Evolutionary conservation across 2,113 vertebrate species (phyloP).

Genomic region (Cebidichthys violaceus): DNA sequence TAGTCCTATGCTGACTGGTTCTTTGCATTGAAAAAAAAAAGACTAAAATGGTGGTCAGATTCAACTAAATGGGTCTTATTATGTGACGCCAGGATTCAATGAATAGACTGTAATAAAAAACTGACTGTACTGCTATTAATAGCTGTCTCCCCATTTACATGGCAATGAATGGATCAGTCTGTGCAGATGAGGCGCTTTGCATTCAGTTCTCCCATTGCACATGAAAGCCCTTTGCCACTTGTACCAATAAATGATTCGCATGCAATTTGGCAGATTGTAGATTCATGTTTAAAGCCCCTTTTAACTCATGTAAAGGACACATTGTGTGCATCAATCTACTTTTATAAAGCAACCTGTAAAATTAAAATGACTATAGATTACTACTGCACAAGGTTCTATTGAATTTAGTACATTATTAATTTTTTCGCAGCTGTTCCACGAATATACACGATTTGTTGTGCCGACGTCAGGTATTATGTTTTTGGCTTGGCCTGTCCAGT

Average conservation of each 20-base stretch:
- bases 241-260: background rate
- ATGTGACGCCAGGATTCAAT: background rate
- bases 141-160: background rate
- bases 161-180: conserved; percentile 3
- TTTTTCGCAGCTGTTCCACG: background rate
- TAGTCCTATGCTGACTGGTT: background rate
- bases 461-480: no score
- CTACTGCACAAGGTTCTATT: background rate
- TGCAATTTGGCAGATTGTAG: background rate
- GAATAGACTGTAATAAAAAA: background rate
- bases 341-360: background rate
- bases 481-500: no score
- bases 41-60: background rate
- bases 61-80: background rate
- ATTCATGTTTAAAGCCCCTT: background rate
- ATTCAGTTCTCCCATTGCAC: background rate
- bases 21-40: background rate
- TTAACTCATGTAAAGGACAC: background rate
- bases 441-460: no score
- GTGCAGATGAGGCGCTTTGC: background rate
- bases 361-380: background rate
- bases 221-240: background rate
- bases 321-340: background rate
- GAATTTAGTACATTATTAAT: background rate
- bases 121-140: background rate